phyloP scores from a whole-genome alignment of 2,797 vertebrate genomes.

The Lacerta bilineata region DNA sequence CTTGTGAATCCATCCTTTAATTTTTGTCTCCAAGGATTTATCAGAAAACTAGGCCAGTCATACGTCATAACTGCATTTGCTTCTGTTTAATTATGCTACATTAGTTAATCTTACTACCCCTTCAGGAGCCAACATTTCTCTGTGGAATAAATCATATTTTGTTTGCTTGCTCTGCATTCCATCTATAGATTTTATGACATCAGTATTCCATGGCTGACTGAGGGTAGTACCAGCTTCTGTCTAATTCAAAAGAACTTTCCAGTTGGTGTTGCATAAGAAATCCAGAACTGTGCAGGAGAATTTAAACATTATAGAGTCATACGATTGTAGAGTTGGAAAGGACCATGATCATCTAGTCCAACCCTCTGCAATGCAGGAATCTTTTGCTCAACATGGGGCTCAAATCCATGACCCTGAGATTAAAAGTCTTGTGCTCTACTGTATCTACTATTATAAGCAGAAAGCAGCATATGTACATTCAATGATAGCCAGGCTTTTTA shows the following conservation, averaged over 20 bases:
- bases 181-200: not conserved
- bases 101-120: slow-evolving; percentile 26
- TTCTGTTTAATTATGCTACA: slow-evolving; percentile 32
- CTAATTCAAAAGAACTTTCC: not conserved
- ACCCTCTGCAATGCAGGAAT: too few species aligned
- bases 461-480: not conserved
- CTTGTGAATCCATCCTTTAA: slow-evolving; percentile 18
- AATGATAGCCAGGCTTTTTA: not conserved
- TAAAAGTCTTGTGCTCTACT: too few species aligned
- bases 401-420: too few species aligned
- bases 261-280: not conserved
- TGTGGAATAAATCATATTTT: not conserved
- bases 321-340: too few species aligned
- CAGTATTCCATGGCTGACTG: not conserved
- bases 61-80: not conserved
- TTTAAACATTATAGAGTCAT: too few species aligned
- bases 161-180: too few species aligned
- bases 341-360: too few species aligned
- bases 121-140: slow-evolving; percentile 9
- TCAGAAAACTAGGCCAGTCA: slow-evolving; percentile 16
- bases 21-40: slow-evolving; percentile 22
- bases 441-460: not conserved
- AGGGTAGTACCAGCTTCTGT: not conserved
- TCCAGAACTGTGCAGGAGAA: not conserved
- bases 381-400: too few species aligned